Evolutionary conservation across 2,888 invertebrate species (phyloP).

Genomic region (Biston stratarius): DNA sequence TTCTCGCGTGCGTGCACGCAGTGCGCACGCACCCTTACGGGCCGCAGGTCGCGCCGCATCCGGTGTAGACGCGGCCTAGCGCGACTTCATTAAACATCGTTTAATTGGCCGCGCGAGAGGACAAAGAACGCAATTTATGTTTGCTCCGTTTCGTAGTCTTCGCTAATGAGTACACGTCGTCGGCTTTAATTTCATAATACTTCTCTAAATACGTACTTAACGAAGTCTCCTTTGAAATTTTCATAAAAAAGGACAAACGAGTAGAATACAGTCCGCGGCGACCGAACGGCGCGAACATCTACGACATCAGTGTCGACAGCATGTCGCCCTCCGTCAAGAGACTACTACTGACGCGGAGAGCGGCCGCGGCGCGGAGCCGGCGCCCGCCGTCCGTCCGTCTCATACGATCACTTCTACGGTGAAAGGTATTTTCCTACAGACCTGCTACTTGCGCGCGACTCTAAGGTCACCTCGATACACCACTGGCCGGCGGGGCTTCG

Average conservation of each 20-base stretch:
- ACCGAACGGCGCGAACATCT: no score
- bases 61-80: not conserved
- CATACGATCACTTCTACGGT: no score
- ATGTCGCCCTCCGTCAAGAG: no score
- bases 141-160: constrained; percentile 22
- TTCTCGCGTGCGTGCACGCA: constrained; percentile 40
- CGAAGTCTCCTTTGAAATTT: not conserved
- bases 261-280: not conserved
- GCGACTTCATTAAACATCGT: constrained; percentile 26
- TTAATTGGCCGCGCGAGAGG: constrained; percentile 18
- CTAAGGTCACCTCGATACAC: no score
- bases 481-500: no score
- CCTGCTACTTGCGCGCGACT: no score
- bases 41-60: not conserved
- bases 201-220: not conserved
- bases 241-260: not conserved
- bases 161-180: constrained; percentile 4
- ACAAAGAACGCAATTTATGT: constrained; percentile 25
- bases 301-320: not conserved
- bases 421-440: no score
- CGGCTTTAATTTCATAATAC: not conserved
- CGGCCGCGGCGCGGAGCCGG: no score
- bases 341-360: no score
- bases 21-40: not conserved
- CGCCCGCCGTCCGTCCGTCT: no score